Evolutionary conservation across 2,797 vertebrate genomes (phyloP).

Genomic region (Esox lucius): DNA sequence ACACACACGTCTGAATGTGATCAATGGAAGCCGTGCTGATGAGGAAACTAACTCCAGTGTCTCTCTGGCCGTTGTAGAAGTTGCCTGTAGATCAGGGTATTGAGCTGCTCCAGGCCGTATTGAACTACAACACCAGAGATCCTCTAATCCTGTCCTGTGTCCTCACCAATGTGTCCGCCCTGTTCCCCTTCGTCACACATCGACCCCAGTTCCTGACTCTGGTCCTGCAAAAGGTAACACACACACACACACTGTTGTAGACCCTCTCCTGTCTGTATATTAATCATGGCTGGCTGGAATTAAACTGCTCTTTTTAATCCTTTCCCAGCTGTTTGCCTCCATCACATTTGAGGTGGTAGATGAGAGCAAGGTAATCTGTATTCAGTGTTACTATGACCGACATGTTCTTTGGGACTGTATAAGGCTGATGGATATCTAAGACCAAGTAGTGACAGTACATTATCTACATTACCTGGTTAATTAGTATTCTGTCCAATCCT

Average conservation of each 20-base stretch:
- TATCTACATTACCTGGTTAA: too few species aligned
- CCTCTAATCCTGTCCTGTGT: conserved; percentile 93
- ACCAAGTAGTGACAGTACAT: not conserved
- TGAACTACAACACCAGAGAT: conserved; percentile 90
- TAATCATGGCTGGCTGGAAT: not conserved
- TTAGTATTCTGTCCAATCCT: not conserved
- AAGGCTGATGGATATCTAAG: not conserved
- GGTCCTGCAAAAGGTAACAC: conserved; percentile 87
- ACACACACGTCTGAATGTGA: not conserved
- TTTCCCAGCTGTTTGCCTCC: conserved; percentile 83
- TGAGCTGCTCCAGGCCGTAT: conserved; percentile 85
- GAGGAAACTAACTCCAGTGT: conserved; percentile 5
- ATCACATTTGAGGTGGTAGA: conserved; percentile 88
- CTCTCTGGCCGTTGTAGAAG: conserved; percentile 67
- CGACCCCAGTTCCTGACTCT: conserved; percentile 81
- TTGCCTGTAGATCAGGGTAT: conserved; percentile 86
- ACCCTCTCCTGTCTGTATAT: not conserved
- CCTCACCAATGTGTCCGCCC: conserved; percentile 89
- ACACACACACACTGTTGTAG: not conserved
- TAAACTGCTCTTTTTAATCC: conserved; percentile 9
- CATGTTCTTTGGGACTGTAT: not conserved
- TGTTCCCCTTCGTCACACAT: conserved; percentile 88
- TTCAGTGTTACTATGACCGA: not conserved
- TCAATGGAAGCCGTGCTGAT: not conserved
- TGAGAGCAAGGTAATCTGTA: conserved; percentile 82